Evolutionary conservation across 2,888 invertebrate species (phyloP), one percentile per base, ranked within the genome.

Genomic region (Brachyopa scutellaris): DNA sequence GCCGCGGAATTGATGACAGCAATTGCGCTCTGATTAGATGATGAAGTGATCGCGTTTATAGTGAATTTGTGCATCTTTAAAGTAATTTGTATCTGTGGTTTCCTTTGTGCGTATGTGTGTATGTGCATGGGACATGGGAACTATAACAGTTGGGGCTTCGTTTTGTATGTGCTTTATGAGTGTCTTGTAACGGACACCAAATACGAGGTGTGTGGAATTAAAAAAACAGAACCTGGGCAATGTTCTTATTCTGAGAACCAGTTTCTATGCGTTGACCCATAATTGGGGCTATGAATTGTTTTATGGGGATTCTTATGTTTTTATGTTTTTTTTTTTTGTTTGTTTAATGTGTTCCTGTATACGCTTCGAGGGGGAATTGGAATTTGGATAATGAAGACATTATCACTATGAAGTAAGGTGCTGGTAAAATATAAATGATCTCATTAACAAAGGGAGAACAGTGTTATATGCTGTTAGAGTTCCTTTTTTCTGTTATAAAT

Each of bases 211-310:
- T 31, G 31, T 47, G 26, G 59, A 67, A 74, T 55, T 55, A 61
- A 67, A n/a, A n/a, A n/a, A 80, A 73, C 51, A 79, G 31, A 66
- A 79, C 51, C 66, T 42, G 36, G 13, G 26, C 42, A 19, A 38
- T 49, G 74, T 53, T 57, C 57, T 7, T 38, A 59, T 70, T 69
- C 51, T 31, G 9, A 1, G 36, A 80, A 64, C 69, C 26, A 59
- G 69, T 76, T 80, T 61, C 29, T 19, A 2, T 31, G 26, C 42
- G 74, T 61, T 62, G 80, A 80, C 69, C 69, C 51, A 57, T 64
- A 59, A 57, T 64, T 76, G 72, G 33, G 64, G 33, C 26, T 26
- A 31, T 8, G 31, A 62, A 23, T 33, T 55, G 13, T 42, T 55
- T 36, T 40, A 67, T 17, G 42, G 26, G 7, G 17, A 4, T 19